phyloP scores from a whole-genome alignment of 2,797 vertebrate species.

The Calcarius lapponicus region DNA sequence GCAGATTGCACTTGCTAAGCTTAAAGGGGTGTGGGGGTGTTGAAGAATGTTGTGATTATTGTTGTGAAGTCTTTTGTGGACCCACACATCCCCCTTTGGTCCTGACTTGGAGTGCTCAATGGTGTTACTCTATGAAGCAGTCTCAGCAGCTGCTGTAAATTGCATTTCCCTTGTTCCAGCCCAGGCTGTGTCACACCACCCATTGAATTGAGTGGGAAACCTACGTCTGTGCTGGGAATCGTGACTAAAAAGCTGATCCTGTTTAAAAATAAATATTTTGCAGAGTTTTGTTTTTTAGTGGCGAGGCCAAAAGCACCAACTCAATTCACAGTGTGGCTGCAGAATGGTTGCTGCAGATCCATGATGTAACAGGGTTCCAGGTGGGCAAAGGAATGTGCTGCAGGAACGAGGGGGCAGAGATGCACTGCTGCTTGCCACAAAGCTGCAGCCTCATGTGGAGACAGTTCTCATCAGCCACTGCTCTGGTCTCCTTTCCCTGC shows the following conservation, averaged over 20 bases:
- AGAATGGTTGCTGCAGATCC: background rate
- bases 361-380: fast-evolving
- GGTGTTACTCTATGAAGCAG: background rate
- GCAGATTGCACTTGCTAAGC: background rate
- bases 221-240: background rate
- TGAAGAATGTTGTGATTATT: background rate
- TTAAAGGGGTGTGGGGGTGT: background rate
- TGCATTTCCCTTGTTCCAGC: background rate
- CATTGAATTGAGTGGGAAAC: background rate
- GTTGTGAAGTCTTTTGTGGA: background rate
- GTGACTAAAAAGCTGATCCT: background rate
- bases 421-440: background rate
- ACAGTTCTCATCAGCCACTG: background rate
- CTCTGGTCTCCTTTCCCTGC: background rate
- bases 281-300: background rate
- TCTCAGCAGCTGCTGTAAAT: background rate
- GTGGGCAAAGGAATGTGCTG: background rate
- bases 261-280: background rate
- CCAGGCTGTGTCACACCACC: background rate
- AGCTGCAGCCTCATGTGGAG: background rate
- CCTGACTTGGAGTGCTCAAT: background rate
- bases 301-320: background rate
- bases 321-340: background rate
- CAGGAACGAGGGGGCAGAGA: background rate
- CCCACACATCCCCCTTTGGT: background rate